Conservation (phyloP, 2,888 invertebrate genomes). For the Smittia aterrima region DNA sequence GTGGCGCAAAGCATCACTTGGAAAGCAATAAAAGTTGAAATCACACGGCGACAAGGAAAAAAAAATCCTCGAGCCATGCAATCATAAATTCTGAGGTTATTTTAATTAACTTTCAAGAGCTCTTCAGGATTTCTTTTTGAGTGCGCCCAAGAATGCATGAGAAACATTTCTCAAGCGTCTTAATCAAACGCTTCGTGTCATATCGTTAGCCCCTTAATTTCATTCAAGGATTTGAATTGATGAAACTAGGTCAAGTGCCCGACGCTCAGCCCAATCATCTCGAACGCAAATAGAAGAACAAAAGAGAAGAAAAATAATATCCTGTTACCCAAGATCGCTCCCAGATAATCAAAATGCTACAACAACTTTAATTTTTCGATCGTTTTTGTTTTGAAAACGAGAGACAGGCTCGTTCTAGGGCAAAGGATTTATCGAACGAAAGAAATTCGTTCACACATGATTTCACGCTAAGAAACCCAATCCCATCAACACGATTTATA, state of each 20-base stretch:
- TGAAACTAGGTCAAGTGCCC: no score
- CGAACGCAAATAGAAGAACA: background rate
- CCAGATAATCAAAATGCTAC: no score
- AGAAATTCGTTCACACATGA: background rate
- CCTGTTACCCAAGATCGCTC: background rate
- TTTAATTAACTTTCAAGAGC: constrained; percentile 12
- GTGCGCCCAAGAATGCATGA: background rate
- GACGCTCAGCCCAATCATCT: background rate
- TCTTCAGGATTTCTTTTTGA: background rate
- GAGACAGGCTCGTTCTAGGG: background rate
- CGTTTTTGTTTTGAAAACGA: no score
- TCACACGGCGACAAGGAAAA: background rate
- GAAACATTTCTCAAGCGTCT: background rate
- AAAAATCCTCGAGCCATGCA: background rate
- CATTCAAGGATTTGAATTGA: background rate
- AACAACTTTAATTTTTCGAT: no score
- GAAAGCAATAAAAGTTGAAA: constrained; percentile 32
- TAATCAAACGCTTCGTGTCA: background rate
- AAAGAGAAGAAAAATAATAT: background rate
- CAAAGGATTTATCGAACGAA: background rate
- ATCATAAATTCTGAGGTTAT: background rate
- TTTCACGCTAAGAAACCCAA: background rate
- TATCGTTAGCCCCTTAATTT: background rate
- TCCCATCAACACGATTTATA: background rate
- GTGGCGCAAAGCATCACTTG: constrained; percentile 26